Percentiles rank a stretch among this genome's conserved stretches.
phyloP scores from a whole-genome alignment of 2,888 invertebrate genomes.

The Xestia sexstrigata region DNA sequence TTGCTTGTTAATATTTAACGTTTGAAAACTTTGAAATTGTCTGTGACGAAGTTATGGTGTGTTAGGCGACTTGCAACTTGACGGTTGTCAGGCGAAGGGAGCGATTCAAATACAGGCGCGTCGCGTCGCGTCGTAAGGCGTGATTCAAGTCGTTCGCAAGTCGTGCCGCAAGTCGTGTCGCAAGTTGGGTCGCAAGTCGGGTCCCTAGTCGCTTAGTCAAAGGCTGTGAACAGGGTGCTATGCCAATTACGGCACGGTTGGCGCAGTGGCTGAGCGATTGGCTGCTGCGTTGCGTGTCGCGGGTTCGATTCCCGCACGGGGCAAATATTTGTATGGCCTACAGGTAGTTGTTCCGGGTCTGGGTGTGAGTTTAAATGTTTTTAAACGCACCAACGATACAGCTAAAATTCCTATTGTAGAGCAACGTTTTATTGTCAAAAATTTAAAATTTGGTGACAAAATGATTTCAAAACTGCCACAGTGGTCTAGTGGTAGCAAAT shows the following conservation, averaged over 20 bases:
- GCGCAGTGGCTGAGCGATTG: no score
- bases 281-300: no score
- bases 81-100: not conserved
- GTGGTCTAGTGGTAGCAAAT: no score
- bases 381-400: not conserved
- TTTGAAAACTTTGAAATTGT: slow-evolving; percentile 27
- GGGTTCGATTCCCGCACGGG: not conserved
- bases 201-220: no score
- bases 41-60: slow-evolving; percentile 26
- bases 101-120: not conserved
- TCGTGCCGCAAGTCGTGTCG: not conserved
- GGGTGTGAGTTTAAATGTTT: not conserved
- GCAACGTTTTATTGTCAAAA: not conserved
- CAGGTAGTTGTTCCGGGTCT: not conserved
- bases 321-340: not conserved
- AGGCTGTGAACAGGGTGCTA: no score
- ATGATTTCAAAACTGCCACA: no score
- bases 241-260: no score
- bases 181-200: not conserved
- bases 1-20: slow-evolving; percentile 35
- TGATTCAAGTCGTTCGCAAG: no score
- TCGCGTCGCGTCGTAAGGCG: not conserved
- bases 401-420: not conserved
- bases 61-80: not conserved
- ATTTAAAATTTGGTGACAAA: no score